Evolutionary conservation across 2,888 invertebrate genomes (phyloP), one percentile per base, ranked within the genome.

Genomic region (Agriopis marginaria): DNA sequence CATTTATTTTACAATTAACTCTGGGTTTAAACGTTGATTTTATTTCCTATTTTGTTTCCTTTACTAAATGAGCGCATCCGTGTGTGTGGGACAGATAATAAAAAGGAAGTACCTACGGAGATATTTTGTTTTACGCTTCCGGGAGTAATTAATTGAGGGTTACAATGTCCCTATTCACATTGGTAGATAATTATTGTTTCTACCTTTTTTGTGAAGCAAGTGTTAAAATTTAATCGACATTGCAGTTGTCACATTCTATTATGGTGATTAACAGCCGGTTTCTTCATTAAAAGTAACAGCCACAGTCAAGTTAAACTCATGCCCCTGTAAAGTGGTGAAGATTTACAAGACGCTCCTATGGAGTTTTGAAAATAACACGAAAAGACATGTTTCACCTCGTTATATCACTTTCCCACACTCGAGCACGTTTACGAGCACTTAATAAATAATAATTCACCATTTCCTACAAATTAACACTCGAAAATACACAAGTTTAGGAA

Each of bases 1-100:
- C 87, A 92, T 93, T 92, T 89, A 89, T 91, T 86, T 86, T 72
- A 78, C 87, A 92, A 93, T 93, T 92, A 92, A 92, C 82, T 74
- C 80, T 76, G 78, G 83, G 80, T 74, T 88, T 87, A 85, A 88
- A 86, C 83, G 81, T 79, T 71, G 75, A 75, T 74, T 75, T 72
- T 66, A 73, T 72, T 64, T 76, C 80, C 82, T 81, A 70, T 73
- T 73, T 71, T 69, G 73, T 70, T 61, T 77, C 80, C 82, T 81
- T 82, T 81, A 77, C 81, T 74, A 75, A 71, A 73, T 73, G 71
- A 70, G 68, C 56, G 70, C 70, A 68, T 63, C 74, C 71, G 70
- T 73, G 66, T 70, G 69, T 69, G 60, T 63, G 45, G 61, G 54
- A 49, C 63, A 45, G 67, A 68, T 68, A 65, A 66, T 71, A 66